A percentile compares a stretch with the other conserved stretches of the same genome.
Conservation (phyloP, 2,113 vertebrate genomes). For the Shinisaurus crocodilurus region DNA sequence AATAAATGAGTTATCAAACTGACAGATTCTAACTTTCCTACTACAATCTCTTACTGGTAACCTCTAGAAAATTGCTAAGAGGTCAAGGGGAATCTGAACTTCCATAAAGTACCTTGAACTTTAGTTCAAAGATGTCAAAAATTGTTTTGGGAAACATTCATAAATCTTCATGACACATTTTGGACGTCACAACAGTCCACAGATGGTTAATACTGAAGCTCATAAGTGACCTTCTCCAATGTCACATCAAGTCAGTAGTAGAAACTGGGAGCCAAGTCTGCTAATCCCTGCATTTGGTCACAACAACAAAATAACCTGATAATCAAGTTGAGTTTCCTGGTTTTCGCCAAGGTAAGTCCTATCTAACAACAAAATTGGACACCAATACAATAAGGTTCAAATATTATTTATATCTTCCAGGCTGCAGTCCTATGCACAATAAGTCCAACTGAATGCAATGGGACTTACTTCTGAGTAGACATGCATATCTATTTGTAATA, state of each 20-base stretch:
- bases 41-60: not conserved
- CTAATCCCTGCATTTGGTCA: not conserved
- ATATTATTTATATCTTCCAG: not conserved
- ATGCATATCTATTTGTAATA: not conserved
- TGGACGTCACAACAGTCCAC: constrained; percentile 7
- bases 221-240: not conserved
- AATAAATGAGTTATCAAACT: not conserved
- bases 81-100: constrained; percentile 19
- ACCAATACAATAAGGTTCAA: not conserved
- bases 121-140: constrained; percentile 34
- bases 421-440: not conserved
- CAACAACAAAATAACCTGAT: not conserved
- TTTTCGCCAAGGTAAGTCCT: not conserved
- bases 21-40: not conserved
- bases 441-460: not conserved
- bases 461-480: not conserved
- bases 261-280: not conserved
- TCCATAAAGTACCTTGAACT: constrained; percentile 19
- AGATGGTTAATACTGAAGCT: constrained; percentile 16
- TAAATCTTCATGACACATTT: not conserved
- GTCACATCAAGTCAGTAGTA: not conserved
- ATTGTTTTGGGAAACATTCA: constrained; percentile 38
- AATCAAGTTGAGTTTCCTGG: not conserved
- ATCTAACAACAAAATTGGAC: not conserved
- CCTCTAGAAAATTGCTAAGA: constrained; percentile 13